phyloP scores from a whole-genome alignment of 2,113 vertebrate genomes.

The Cephalopholis sonnerati region DNA sequence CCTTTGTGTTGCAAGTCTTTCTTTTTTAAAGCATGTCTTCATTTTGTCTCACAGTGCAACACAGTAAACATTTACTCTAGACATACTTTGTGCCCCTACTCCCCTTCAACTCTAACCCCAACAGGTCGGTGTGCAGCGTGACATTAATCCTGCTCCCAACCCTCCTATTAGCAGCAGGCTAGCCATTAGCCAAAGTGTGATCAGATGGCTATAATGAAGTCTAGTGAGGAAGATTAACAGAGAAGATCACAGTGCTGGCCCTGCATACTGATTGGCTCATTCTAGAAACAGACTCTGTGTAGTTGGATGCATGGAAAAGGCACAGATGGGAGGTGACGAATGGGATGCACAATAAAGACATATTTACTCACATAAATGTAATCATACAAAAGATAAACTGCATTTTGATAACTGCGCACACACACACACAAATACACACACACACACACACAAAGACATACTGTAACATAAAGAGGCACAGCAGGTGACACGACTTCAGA shows the following conservation, averaged over 20 bases:
- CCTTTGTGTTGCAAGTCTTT: background rate
- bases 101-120: conserved; percentile 38
- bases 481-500: conserved; percentile 12
- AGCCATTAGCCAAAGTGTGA: conserved; percentile 75
- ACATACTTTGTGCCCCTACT: background rate
- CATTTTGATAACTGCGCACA: background rate
- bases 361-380: conserved; percentile 20
- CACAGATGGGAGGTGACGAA: conserved; percentile 48
- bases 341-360: conserved; percentile 11
- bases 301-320: conserved; percentile 12
- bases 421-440: background rate
- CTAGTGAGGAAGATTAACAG: conserved; percentile 74
- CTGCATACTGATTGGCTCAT: conserved; percentile 62
- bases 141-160: conserved; percentile 67
- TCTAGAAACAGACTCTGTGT: conserved; percentile 13
- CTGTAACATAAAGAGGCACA: conserved; percentile 23
- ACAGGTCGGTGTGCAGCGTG: conserved; percentile 34
- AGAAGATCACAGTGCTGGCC: conserved; percentile 46
- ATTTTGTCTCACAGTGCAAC: background rate
- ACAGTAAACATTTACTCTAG: background rate
- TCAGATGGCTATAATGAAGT: conserved; percentile 77
- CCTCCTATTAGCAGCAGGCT: conserved; percentile 66
- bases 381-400: background rate
- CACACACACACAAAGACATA: background rate
- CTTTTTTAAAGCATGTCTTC: background rate